phyloP scores from a whole-genome alignment of 2,113 vertebrate species.

The Protobothrops flavoviridis region DNA sequence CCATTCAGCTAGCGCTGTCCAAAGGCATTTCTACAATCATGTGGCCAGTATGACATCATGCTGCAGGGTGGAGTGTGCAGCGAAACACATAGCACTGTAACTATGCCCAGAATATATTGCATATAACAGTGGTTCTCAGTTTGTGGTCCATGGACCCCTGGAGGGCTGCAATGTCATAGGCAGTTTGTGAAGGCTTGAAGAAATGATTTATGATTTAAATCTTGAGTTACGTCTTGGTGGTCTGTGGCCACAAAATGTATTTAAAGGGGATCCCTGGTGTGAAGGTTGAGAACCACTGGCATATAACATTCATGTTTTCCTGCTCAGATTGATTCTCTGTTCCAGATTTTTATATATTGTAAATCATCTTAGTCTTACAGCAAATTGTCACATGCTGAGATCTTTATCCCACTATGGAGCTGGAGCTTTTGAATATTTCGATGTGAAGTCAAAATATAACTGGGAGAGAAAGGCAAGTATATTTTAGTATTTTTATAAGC shows the following conservation, averaged over 20 bases:
- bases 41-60: neutral
- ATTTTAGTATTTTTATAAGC: conserved; percentile 9
- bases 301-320: too few relatives aligned
- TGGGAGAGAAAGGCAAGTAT: conserved; percentile 83
- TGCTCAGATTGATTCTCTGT: neutral
- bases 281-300: too few relatives aligned
- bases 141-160: too few relatives aligned
- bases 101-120: neutral
- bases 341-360: neutral
- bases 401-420: conserved; percentile 80
- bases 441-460: conserved; percentile 79
- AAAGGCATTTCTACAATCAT: neutral
- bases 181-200: too few relatives aligned
- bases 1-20: neutral
- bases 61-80: neutral
- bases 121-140: neutral
- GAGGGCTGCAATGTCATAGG: too few relatives aligned
- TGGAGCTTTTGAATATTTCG: conserved; percentile 85
- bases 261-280: too few relatives aligned
- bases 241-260: too few relatives aligned
- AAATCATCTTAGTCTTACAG: conserved; percentile 74
- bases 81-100: neutral
- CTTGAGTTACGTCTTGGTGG: too few relatives aligned
- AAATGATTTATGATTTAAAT: too few relatives aligned
- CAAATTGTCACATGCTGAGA: conserved; percentile 85